Percentiles rank a stretch among this genome's conserved stretches.
These are phyloP conservation scores for Dendrocopos noguchii DNA, from an alignment of 2,113 vertebrate genomes.

Conservation along the genomic window DNA sequence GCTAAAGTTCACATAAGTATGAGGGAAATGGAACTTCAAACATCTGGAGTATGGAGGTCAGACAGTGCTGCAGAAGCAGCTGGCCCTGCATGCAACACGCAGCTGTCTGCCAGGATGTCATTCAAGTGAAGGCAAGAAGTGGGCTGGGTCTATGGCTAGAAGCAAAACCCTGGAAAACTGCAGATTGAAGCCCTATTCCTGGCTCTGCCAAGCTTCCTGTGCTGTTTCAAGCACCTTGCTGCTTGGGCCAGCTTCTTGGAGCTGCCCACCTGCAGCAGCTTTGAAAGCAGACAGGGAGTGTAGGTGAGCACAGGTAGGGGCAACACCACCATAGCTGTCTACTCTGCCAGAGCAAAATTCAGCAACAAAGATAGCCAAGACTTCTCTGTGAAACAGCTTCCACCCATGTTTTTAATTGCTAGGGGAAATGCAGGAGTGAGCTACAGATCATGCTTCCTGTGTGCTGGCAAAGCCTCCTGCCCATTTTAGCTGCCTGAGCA, in stretches of 20 bases:
- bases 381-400: neutral
- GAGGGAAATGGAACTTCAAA: constrained; percentile 66
- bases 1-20: constrained; percentile 42
- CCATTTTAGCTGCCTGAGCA: neutral
- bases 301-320: neutral
- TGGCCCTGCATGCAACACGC: neutral
- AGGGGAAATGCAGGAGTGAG: neutral
- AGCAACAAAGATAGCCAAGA: neutral
- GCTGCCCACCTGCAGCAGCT: neutral
- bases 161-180: neutral
- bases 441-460: neutral
- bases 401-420: neutral
- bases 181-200: constrained; percentile 51
- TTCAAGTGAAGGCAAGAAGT: neutral
- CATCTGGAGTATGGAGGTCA: constrained; percentile 58
- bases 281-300: neutral
- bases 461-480: neutral
- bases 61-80: constrained; percentile 37
- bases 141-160: neutral
- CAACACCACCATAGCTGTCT: neutral
- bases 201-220: constrained; percentile 18
- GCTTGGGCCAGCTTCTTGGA: neutral
- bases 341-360: neutral
- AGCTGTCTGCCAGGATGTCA: neutral
- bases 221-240: neutral